A percentile compares a stretch with the other conserved stretches of the same genome.
Conservation (phyloP, 2,888 invertebrate genomes). For the Hoplodrina ambigua region DNA sequence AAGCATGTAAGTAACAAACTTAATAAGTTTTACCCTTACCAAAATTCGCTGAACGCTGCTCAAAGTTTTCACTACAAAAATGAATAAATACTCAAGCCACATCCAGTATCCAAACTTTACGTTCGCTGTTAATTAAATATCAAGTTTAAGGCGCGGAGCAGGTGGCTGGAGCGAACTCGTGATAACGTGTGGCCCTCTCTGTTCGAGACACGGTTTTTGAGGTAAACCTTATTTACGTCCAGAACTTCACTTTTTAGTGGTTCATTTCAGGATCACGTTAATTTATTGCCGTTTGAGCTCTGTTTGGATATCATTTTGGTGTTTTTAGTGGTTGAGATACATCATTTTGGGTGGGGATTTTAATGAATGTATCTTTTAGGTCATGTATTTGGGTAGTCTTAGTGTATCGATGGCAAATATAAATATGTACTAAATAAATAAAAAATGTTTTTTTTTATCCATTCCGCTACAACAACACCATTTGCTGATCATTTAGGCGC, state of each 20-base stretch:
- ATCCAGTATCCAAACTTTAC: constrained; percentile 67
- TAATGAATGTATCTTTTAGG: no score
- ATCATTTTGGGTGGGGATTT: not conserved
- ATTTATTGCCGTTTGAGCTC: constrained; percentile 48
- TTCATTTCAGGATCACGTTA: constrained; percentile 50
- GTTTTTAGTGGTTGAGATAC: constrained; percentile 14
- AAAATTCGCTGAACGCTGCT: no score
- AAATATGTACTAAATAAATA: no score
- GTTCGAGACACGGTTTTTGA: constrained; percentile 79
- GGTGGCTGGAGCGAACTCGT: constrained; percentile 76
- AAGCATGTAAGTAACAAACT: no score
- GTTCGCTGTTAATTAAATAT: constrained; percentile 82
- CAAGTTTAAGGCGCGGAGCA: constrained; percentile 80
- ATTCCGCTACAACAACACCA: no score
- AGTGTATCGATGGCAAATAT: no score
- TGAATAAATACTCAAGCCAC: constrained; percentile 40
- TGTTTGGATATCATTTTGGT: constrained; percentile 17
- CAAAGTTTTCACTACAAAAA: no score
- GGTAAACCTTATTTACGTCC: constrained; percentile 82
- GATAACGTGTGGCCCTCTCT: constrained; percentile 82
- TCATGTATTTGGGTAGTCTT: no score
- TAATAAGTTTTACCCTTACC: no score
- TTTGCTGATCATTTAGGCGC: no score
- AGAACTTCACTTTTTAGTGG: constrained; percentile 60
- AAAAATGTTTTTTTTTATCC: no score